Evolutionary conservation across 1,140 invertebrate genomes (phyloP).

Genomic region (Nomia melanderi): DNA sequence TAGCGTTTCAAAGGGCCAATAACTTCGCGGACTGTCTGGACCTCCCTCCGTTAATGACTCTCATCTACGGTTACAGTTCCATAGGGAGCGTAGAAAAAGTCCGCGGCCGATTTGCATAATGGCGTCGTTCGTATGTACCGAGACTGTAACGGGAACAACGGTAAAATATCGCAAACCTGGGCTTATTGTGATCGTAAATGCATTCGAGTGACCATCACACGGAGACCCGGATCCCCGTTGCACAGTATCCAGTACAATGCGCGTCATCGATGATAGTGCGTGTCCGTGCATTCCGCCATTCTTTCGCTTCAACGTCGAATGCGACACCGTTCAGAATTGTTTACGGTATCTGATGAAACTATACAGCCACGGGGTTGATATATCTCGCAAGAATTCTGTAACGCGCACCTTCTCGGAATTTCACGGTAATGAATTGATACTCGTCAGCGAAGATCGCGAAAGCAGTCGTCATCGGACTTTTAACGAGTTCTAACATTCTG

Average conservation of each 20-base stretch:
- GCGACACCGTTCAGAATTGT: neutral
- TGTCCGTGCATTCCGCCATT: neutral
- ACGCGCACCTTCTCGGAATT: too few species aligned
- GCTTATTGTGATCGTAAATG: conserved; percentile 14
- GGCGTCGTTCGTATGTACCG: neutral
- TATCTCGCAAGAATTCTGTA: too few species aligned
- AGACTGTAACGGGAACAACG: neutral
- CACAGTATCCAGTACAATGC: neutral
- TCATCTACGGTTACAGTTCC: neutral
- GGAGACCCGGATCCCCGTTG: conserved; percentile 13
- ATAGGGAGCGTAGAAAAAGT: neutral
- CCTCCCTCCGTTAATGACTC: conserved; percentile 21
- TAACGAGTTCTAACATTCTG: too few species aligned
- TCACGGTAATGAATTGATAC: too few species aligned
- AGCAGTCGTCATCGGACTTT: too few species aligned
- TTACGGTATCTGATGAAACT: neutral
- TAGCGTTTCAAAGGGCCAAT: too few species aligned
- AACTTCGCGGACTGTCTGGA: neutral
- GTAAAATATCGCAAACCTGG: neutral
- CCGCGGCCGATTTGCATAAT: conserved; percentile 14
- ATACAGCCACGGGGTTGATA: neutral
- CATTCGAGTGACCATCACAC: conserved; percentile 12
- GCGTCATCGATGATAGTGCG: conserved; percentile 21
- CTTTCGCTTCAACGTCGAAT: neutral
- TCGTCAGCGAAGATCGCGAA: too few species aligned